Evolutionary conservation across 1,140 invertebrate genomes (phyloP), one percentile per base, ranked within the genome.

Genomic region (Oscheius sp.): DNA sequence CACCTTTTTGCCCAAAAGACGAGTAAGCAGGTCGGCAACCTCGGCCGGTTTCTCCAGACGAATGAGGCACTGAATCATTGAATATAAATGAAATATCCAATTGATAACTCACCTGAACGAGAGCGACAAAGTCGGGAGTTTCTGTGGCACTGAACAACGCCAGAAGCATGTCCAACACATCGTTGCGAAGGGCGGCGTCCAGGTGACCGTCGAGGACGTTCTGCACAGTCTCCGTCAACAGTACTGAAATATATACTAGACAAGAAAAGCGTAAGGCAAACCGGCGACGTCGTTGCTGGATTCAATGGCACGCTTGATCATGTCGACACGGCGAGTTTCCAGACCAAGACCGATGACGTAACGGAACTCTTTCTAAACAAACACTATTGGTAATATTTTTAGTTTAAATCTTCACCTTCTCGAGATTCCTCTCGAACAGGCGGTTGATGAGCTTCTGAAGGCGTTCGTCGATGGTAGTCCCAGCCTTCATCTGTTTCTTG

Each of bases 391-490:
- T 45, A 15, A 45, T 45, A 0, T 45, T 45, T 23, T 15, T 45
- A 15, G 42, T 45, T 15, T n/a, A n/a, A n/a, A n/a, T n/a, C n/a
- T 10, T 26, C 35, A 63, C 61, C 26, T 75, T 75, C 28, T 79
- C 71, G 35, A 82, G 26, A 28, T 76, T 81, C 32, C 94, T 88
- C 79, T 95, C 91, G 84, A 99, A 97, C 93, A 99, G 97, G 58
- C 93, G 89, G 85, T 98, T 93, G 0, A 99, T 94, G 78, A 99
- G 95, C 1, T 90, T 90, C 85, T 96, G 93, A 64, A 99, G 86
- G 52, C 94, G 89, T 1, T 90, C 88, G 86, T 98, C 95, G 77
- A 96, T 92, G 0, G 88, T 46, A 2, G 52, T 23, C 36, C 63
- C 62, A 28, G 73, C 32, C 32, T 67, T 76, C 38, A 63, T 75